These are phyloP conservation scores for Caranx melampygus DNA, from an alignment of 2,113 vertebrate genomes.

Conservation along the genomic window DNA sequence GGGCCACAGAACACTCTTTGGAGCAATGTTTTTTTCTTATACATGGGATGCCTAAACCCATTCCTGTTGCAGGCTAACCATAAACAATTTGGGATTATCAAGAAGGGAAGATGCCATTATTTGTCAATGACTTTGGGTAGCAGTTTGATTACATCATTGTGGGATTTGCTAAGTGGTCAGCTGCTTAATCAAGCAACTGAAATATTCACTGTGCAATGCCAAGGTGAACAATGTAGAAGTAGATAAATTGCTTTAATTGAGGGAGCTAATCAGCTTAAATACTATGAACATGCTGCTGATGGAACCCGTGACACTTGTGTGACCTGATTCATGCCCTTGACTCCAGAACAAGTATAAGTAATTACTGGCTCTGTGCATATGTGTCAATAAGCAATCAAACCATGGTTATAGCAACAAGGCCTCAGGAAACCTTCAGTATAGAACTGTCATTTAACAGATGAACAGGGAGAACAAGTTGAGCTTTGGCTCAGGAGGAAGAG, in stretches of 20 bases:
- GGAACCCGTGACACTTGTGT: not conserved
- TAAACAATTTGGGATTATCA: conserved; percentile 1
- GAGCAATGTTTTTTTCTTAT: conserved; percentile 43
- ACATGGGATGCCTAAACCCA: not conserved
- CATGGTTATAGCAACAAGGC: conserved; percentile 10
- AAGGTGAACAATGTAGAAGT: not conserved
- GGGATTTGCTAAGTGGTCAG: not conserved
- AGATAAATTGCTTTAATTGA: not conserved
- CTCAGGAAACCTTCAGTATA: not conserved
- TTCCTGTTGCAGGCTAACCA: conserved; percentile 4
- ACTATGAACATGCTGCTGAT: not conserved
- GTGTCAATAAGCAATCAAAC: conserved; percentile 45
- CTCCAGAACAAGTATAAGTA: conserved; percentile 8
- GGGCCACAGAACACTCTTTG: conserved; percentile 54
- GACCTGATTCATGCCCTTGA: conserved; percentile 40
- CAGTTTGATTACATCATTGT: not conserved
- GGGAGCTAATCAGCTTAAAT: not conserved
- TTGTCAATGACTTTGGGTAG: not conserved
- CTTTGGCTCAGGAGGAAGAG: not conserved
- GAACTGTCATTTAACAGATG: not conserved
- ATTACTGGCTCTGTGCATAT: conserved; percentile 21
- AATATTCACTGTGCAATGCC: not conserved
- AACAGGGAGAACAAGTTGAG: too few species aligned
- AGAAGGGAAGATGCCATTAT: not conserved
- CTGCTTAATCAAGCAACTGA: conserved; percentile 23